Evolutionary conservation across 2,888 invertebrate species (phyloP).

Genomic region (Chironomus tentans): DNA sequence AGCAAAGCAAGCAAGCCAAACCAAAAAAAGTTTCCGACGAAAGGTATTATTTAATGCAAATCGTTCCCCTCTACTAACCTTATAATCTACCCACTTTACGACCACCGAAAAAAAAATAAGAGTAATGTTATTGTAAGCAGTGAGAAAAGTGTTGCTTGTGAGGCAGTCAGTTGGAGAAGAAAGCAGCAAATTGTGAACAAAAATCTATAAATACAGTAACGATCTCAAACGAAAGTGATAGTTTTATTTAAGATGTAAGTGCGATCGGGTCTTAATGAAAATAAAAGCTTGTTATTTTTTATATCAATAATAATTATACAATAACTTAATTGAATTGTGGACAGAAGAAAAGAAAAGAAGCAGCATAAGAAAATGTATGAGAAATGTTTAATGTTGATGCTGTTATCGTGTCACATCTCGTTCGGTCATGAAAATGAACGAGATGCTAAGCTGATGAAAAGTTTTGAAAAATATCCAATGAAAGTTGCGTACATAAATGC

Average conservation of each 20-base stretch:
- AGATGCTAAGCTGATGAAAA: neutral
- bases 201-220: conserved; percentile 24
- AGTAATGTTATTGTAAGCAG: neutral
- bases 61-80: neutral
- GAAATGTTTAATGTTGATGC: neutral
- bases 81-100: neutral
- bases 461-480: no score
- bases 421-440: neutral
- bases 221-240: conserved; percentile 15
- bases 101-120: neutral
- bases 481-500: no score
- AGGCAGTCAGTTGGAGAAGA: conserved; percentile 4
- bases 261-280: neutral
- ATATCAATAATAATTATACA: neutral
- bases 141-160: neutral
- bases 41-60: neutral
- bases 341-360: neutral
- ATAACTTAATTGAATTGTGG: neutral
- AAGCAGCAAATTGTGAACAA: neutral
- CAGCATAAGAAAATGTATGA: neutral
- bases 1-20: no score
- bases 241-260: conserved; percentile 17
- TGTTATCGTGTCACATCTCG: neutral
- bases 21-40: neutral
- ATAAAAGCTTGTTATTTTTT: neutral